These are phyloP conservation scores for Lysandra coridon DNA, from an alignment of 2,888 invertebrate species.

Conservation along the genomic window DNA sequence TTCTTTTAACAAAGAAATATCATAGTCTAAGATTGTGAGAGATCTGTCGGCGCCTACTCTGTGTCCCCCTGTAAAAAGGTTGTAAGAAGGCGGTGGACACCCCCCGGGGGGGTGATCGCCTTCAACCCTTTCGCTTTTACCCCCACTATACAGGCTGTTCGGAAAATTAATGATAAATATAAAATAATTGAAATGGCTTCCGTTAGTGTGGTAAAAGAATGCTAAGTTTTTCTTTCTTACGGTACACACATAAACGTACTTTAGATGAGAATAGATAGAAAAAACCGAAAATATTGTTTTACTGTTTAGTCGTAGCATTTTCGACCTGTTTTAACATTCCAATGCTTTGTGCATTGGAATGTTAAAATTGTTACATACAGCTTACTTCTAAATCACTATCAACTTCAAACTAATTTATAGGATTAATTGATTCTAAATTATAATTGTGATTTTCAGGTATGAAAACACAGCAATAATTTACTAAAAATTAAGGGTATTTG, in stretches of 20 bases:
- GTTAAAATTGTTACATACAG: too few species aligned
- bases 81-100: conserved; percentile 79
- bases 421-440: too few species aligned
- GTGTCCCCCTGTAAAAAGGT: conserved; percentile 77
- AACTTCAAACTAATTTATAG: too few species aligned
- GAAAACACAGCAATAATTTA: too few species aligned
- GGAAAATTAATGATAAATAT: conserved; percentile 46
- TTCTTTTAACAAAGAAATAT: conserved; percentile 35
- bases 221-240: background rate
- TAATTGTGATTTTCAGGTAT: too few species aligned
- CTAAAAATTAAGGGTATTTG: too few species aligned
- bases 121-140: conserved; percentile 80
- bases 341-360: too few species aligned
- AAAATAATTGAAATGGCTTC: conserved; percentile 24
- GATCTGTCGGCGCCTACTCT: conserved; percentile 66
- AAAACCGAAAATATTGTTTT: too few species aligned
- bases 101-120: conserved; percentile 68
- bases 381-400: too few species aligned
- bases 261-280: too few species aligned
- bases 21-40: conserved; percentile 33
- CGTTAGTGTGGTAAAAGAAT: background rate
- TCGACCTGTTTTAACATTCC: too few species aligned
- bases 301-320: too few species aligned
- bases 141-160: conserved; percentile 71
- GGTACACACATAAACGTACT: background rate